phyloP scores from a whole-genome alignment of 2,888 invertebrate species.

The Furcula furcula region DNA sequence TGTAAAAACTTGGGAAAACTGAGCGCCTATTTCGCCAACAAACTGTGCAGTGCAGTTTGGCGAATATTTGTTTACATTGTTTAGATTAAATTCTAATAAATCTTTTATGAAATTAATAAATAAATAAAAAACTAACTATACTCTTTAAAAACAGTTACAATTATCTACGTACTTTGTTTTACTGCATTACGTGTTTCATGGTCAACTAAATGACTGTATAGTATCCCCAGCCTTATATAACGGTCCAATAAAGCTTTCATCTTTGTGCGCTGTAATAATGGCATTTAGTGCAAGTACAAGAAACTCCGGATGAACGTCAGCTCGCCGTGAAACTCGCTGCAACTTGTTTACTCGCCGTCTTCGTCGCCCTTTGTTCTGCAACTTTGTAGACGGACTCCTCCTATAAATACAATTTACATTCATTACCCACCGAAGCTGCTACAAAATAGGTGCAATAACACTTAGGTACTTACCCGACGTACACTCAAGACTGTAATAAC shows the following conservation, averaged over 20 bases:
- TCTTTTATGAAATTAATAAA: too few species aligned
- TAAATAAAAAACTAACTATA: too few species aligned
- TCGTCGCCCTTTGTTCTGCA: constrained; percentile 65
- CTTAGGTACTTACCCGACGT: too few species aligned
- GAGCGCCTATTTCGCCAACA: too few species aligned
- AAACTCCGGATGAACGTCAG: constrained; percentile 43
- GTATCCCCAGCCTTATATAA: constrained; percentile 3
- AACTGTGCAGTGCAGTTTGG: too few species aligned
- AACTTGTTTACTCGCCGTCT: constrained; percentile 72
- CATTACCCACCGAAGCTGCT: constrained; percentile 46
- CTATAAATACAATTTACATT: constrained; percentile 72
- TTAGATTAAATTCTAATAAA: too few species aligned
- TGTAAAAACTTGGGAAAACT: too few species aligned
- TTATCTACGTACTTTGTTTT: too few species aligned
- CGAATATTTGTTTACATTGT: too few species aligned
- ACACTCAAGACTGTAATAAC: constrained; percentile 14
- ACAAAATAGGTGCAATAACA: constrained; percentile 38
- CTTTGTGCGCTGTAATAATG: constrained; percentile 45
- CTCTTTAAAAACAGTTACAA: too few species aligned
- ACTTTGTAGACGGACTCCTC: constrained; percentile 66
- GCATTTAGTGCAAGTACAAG: constrained; percentile 45
- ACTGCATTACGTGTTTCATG: too few species aligned
- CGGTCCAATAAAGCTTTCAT: constrained; percentile 12
- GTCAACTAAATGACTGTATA: constrained; percentile 18
- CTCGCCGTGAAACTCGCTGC: constrained; percentile 65